phyloP scores from a whole-genome alignment of 53 echinoderm and acorn worm genomes.

The Stichopus horrens region DNA sequence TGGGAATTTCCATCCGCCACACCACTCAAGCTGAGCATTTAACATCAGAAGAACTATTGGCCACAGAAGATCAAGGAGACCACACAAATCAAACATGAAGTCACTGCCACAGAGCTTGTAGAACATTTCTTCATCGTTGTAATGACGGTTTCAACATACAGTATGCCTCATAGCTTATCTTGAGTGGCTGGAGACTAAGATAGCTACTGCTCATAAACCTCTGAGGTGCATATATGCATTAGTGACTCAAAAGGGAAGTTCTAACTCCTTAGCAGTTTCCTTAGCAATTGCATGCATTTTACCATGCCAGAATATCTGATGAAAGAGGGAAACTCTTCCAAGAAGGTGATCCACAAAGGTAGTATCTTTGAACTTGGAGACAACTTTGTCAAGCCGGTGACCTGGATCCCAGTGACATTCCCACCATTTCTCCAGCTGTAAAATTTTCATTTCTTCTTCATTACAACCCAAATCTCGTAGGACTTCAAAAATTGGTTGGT shows the following conservation, averaged over 20 bases:
- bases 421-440: too few species aligned
- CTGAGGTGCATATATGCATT: background rate
- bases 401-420: too few species aligned
- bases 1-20: too few species aligned
- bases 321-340: too few species aligned
- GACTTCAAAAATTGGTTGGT: too few species aligned
- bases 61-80: background rate
- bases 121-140: background rate
- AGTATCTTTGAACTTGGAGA: too few species aligned
- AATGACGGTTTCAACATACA: background rate
- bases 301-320: too few species aligned
- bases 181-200: background rate
- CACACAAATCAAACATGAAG: background rate
- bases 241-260: background rate
- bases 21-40: background rate
- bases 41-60: background rate
- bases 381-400: too few species aligned
- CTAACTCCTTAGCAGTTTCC: background rate
- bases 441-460: too few species aligned
- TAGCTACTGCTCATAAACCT: slow-evolving; percentile 4
- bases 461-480: too few species aligned
- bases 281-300: background rate
- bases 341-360: too few species aligned
- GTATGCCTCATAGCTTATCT: background rate
- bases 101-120: background rate